Base-by-base conservation (phyloP, 2,797 vertebrate species). In the Astyanax mexicanus region DNA sequence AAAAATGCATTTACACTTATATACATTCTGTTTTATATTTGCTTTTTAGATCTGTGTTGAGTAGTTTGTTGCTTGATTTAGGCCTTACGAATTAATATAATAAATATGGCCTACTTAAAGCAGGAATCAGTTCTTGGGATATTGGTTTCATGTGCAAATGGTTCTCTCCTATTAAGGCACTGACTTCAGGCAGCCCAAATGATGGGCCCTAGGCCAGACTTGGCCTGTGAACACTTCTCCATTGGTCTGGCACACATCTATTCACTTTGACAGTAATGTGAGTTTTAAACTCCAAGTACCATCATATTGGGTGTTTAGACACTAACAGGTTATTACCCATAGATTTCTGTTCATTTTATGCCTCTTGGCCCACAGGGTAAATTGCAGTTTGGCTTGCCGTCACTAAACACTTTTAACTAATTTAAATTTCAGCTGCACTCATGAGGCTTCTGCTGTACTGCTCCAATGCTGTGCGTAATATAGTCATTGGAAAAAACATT, bases 281-380 rank as follows among this genome's bases (percentile, higher is more conserved):
- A 55, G 23, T 55, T 55, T 55, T 55, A 55, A 55, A 55, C 25
- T 11, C 25, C 11, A 27, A 55, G 52, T 55, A 55, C 52, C 52
- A 37, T 61, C 32, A 61, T 61, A 37, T 29, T 61, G 32, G n/a
- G 61, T 38, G 57, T 61, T 61, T 61, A 38, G 57, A 37, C 29
- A 61, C 57, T 7, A 35, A 37, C 35, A 21, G 52, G 21, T 55
- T 61, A 61, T 61, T 37, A 35, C 17, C 35, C n/a, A 61, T 37
- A 61, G 57, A 61, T 61, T 19, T 61, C 35, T 38, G 37, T 32
- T 17, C 21, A 61, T 37, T 61, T 61, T 55, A 55, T 55, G 52
- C 25, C 52, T 23, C 52, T 55, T 27, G 52, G 52, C 52, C 23
- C 11, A 55, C 52, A 27, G 27, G 3, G 23, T n/a, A n/a, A 17